A percentile compares a stretch with the other conserved stretches of the same genome.
Evolutionary conservation across 2,888 invertebrate species (phyloP).

Genomic region (Drosophila dives): DNA sequence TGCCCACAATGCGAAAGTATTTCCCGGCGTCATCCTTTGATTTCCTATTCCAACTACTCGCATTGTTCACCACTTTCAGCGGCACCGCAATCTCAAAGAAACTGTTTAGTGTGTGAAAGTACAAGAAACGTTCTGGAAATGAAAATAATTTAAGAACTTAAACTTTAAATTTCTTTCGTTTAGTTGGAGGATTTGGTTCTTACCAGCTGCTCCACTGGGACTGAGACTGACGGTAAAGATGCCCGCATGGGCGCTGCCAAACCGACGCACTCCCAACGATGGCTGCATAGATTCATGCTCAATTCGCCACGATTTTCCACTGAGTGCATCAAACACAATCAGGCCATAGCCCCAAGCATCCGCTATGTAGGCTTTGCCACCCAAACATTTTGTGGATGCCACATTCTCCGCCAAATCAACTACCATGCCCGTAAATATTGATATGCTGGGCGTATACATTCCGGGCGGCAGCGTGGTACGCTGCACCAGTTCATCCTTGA

Average conservation of each 20-base stretch:
- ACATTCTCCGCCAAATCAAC: conserved; percentile 86
- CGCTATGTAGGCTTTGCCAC: conserved; percentile 88
- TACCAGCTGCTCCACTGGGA: conserved; percentile 59
- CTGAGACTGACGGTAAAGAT: conserved; percentile 82
- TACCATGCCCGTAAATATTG: conserved; percentile 83
- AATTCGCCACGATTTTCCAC: conserved; percentile 87
- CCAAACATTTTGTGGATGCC: conserved; percentile 83
- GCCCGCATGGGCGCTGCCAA: conserved; percentile 76
- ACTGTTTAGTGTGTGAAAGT: conserved; percentile 88
- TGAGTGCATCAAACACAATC: conserved; percentile 87
- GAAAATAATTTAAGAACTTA: neutral
- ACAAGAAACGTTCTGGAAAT: conserved; percentile 85
- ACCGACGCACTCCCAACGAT: conserved; percentile 74
- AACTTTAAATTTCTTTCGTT: neutral
- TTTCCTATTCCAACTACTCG: conserved; percentile 84
- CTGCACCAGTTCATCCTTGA: conserved; percentile 86
- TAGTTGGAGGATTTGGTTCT: neutral
- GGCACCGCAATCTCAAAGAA: conserved; percentile 87
- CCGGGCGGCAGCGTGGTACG: conserved; percentile 74
- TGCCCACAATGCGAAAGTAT: conserved; percentile 86
- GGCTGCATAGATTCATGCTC: conserved; percentile 87
- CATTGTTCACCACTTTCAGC: conserved; percentile 87
- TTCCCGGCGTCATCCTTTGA: conserved; percentile 82
- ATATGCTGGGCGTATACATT: conserved; percentile 78
- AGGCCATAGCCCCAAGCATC: conserved; percentile 88